phyloP scores from a whole-genome alignment of 1,140 invertebrate species.

The Monomorium pharaonis region DNA sequence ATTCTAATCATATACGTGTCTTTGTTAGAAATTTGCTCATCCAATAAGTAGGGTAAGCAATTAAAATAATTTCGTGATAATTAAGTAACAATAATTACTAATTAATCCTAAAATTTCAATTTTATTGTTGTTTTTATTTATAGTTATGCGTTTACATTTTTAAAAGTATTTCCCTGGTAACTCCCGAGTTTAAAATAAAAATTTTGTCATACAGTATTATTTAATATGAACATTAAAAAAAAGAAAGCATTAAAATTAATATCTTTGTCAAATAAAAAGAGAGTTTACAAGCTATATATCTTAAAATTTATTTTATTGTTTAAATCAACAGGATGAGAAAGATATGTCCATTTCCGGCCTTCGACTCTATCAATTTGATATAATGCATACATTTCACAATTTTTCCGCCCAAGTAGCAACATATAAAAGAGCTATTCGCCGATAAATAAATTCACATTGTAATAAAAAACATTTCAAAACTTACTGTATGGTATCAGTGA shows the following conservation, averaged over 20 bases:
- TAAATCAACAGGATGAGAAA: conserved; percentile 17
- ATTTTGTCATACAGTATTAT: neutral
- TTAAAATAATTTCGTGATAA: neutral
- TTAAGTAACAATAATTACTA: neutral
- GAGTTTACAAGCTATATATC: neutral
- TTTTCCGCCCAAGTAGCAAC: conserved; percentile 1
- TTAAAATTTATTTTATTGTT: neutral
- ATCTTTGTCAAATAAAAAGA: neutral
- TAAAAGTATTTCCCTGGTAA: too few relatives aligned
- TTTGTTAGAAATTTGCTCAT: neutral
- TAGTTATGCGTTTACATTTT: neutral
- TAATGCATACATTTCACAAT: neutral
- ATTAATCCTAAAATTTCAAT: neutral
- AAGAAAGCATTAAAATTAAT: neutral
- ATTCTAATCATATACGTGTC: neutral
- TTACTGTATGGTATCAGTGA: neutral
- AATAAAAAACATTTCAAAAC: neutral
- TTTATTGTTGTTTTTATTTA: neutral
- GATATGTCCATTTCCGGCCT: neutral
- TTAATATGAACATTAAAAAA: neutral
- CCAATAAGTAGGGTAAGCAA: neutral
- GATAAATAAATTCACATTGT: neutral
- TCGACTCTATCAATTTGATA: conserved; percentile 15
- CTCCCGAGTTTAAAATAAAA: neutral
- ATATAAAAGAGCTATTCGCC: neutral